Conservation (phyloP, 2,113 vertebrate genomes). For the Illadopsis cleaveri region DNA sequence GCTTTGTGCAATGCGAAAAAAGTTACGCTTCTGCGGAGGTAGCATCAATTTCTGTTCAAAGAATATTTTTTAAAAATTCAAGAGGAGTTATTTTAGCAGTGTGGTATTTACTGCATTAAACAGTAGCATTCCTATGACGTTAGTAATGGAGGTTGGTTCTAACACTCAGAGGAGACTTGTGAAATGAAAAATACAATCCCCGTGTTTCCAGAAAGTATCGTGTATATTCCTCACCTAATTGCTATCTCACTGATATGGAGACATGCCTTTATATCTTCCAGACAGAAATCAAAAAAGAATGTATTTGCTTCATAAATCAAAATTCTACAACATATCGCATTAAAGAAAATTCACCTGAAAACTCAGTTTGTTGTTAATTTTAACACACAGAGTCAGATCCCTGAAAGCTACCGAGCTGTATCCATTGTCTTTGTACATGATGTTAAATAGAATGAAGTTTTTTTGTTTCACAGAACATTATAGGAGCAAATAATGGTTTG, state of each 20-base stretch:
- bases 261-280: neutral
- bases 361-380: neutral
- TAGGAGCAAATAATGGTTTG: neutral
- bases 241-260: neutral
- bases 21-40: neutral
- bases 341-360: neutral
- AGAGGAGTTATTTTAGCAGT: neutral
- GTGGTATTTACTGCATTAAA: neutral
- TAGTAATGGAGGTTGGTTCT: neutral
- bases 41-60: neutral
- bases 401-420: neutral
- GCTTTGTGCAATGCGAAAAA: neutral
- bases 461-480: neutral
- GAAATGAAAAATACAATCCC: neutral
- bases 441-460: neutral
- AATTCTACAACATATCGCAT: neutral
- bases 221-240: neutral
- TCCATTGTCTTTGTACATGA: accelerated
- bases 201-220: neutral
- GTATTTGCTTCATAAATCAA: neutral
- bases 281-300: neutral
- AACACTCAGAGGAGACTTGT: neutral
- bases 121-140: neutral
- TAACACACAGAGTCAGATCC: neutral
- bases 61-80: neutral